Conservation (phyloP, 2,888 invertebrate species). For the Synergus gifuensis region DNA sequence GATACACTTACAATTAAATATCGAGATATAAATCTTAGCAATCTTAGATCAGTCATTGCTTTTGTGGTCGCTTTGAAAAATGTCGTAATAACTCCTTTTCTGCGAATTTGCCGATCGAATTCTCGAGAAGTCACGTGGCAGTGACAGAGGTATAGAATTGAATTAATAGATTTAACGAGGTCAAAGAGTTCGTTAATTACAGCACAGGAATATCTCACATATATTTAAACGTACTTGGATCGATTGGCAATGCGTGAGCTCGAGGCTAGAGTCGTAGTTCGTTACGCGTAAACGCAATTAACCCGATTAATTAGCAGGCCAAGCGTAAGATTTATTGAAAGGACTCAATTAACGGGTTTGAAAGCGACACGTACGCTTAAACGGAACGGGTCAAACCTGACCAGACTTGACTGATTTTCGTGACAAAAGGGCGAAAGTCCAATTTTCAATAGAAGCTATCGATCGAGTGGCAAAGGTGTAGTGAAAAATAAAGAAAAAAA, state of each 20-base stretch:
- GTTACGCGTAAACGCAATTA: conserved; percentile 53
- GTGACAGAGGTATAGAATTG: conserved; percentile 18
- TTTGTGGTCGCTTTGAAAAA: conserved; percentile 8
- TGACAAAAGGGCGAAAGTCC: conserved; percentile 9
- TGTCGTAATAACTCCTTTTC: conserved; percentile 18
- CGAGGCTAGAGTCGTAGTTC: conserved; percentile 12
- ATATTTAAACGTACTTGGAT: conserved; percentile 26
- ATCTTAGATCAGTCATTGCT: not conserved
- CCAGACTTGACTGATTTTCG: conserved; percentile 12
- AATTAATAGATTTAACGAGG: conserved; percentile 41
- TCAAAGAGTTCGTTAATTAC: conserved; percentile 41
- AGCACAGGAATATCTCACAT: conserved; percentile 32
- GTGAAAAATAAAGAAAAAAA: not conserved
- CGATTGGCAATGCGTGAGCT: conserved; percentile 19
- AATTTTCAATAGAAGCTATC: conserved; percentile 4
- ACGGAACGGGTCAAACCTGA: conserved; percentile 23
- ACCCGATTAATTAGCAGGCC: conserved; percentile 49
- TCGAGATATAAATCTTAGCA: not conserved
- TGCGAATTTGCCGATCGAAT: conserved; percentile 13
- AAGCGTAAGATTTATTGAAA: conserved; percentile 48
- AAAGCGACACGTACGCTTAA: conserved; percentile 10
- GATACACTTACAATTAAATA: not conserved
- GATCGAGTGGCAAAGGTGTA: conserved; percentile 3
- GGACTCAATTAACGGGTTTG: conserved; percentile 43
- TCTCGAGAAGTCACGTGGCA: conserved; percentile 19